Evolutionary conservation across 2,113 vertebrate species (phyloP).

Genomic region (Danionella cerebrum): DNA sequence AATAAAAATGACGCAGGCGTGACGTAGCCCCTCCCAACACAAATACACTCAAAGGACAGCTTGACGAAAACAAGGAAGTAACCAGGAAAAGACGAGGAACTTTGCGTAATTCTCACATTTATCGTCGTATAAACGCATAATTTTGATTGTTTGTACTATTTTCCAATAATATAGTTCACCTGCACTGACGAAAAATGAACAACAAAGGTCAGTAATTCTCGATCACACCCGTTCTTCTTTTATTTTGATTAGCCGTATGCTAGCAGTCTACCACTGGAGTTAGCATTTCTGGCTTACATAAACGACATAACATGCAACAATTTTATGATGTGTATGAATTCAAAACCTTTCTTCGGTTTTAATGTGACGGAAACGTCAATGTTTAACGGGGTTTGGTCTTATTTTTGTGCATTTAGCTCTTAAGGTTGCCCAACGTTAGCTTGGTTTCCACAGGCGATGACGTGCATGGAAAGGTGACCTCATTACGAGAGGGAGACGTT

Average conservation of each 20-base stretch:
- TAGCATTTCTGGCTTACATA: slow-evolving; percentile 15
- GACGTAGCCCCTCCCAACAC: slow-evolving; percentile 63
- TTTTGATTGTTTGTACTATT: background rate
- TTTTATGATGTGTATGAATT: background rate
- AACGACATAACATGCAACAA: background rate
- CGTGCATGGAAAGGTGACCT: slow-evolving; percentile 33
- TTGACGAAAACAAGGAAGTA: slow-evolving; percentile 71
- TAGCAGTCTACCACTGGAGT: background rate
- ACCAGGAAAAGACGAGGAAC: slow-evolving; percentile 24
- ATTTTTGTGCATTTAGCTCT: background rate
- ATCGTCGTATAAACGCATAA: background rate
- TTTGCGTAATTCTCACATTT: background rate
- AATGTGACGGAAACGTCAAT: background rate
- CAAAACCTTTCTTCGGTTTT: background rate
- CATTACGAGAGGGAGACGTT: background rate
- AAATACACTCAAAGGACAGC: slow-evolving; percentile 48
- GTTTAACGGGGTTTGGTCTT: background rate
- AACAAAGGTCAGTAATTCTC: slow-evolving; percentile 66
- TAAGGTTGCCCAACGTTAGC: background rate
- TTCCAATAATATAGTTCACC: background rate
- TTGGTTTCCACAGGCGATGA: background rate
- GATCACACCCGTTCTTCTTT: background rate
- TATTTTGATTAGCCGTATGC: slow-evolving; percentile 1
- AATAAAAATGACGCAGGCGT: slow-evolving; percentile 30
- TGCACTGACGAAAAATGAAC: slow-evolving; percentile 57